Evolutionary conservation across 2,113 vertebrate genomes (phyloP).

Genomic region (Burhinus bistriatus): DNA sequence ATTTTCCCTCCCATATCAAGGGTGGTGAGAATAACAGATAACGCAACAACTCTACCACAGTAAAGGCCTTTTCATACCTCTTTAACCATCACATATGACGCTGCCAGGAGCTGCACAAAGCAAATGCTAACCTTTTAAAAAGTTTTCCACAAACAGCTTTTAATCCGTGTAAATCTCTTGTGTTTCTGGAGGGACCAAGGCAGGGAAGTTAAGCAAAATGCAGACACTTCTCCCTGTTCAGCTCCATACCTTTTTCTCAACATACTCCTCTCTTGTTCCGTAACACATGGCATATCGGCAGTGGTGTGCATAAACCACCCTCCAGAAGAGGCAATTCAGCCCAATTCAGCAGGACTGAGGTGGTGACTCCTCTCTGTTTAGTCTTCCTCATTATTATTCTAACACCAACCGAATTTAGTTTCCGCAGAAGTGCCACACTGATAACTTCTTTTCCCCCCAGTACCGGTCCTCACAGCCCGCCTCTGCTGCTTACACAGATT

Average conservation of each 20-base stretch:
- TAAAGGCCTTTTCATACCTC: background rate
- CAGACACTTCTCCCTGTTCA: background rate
- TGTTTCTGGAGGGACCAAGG: background rate
- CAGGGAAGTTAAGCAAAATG: background rate
- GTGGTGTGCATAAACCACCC: rapidly evolving
- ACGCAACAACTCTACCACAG: background rate
- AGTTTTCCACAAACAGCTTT: background rate
- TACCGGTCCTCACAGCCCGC: background rate
- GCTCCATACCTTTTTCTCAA: background rate
- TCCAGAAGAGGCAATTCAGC: background rate
- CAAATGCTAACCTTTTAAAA: background rate
- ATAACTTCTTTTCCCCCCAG: background rate
- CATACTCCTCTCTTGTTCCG: background rate
- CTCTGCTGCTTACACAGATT: background rate
- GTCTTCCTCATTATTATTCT: background rate
- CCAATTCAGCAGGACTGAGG: background rate
- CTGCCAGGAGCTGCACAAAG: background rate
- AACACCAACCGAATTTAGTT: background rate
- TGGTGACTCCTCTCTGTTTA: background rate
- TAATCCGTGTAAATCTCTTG: background rate
- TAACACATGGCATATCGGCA: background rate
- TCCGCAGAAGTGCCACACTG: background rate
- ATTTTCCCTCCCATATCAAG: background rate
- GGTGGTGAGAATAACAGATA: background rate
- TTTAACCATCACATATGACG: background rate